phyloP scores from a whole-genome alignment of 2,888 invertebrate species.

The Heliconius ethilla region DNA sequence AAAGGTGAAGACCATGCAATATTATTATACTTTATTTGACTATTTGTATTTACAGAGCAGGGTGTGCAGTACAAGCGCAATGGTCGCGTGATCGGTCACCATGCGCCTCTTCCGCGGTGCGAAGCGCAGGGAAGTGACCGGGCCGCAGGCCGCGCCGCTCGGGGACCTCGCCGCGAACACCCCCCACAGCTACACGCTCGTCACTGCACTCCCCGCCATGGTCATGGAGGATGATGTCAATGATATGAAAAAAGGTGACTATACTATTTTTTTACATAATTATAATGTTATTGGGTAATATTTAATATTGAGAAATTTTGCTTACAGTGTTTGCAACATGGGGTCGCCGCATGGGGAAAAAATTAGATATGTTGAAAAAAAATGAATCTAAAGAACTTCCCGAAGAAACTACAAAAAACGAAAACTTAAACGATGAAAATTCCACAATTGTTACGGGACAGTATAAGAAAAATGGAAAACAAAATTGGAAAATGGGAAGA shows the following conservation, averaged over 20 bases:
- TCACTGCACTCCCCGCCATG: constrained; percentile 89
- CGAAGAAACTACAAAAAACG: constrained; percentile 60
- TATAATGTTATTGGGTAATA: not conserved
- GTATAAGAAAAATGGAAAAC: constrained; percentile 77
- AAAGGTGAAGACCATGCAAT: not conserved
- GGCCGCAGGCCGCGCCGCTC: constrained; percentile 74
- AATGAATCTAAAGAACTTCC: constrained; percentile 83
- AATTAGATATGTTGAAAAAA: constrained; percentile 87
- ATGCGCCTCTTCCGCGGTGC: constrained; percentile 85
- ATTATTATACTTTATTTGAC: not conserved
- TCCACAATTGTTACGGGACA: constrained; percentile 65
- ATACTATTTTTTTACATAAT: not conserved
- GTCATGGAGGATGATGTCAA: constrained; percentile 87
- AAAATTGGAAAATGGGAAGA: constrained; percentile 82
- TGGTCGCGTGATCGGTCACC: constrained; percentile 79
- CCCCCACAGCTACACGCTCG: constrained; percentile 85
- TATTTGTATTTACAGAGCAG: constrained; percentile 48
- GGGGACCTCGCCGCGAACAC: constrained; percentile 67
- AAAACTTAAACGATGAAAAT: constrained; percentile 62
- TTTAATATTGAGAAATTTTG: not conserved
- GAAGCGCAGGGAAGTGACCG: constrained; percentile 84
- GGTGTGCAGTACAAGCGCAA: constrained; percentile 67
- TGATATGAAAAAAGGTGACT: constrained; percentile 83
- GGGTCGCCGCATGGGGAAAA: constrained; percentile 90
- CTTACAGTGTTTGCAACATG: constrained; percentile 86